phyloP scores from a whole-genome alignment of 2,113 vertebrate species.

The Stegastes partitus region DNA sequence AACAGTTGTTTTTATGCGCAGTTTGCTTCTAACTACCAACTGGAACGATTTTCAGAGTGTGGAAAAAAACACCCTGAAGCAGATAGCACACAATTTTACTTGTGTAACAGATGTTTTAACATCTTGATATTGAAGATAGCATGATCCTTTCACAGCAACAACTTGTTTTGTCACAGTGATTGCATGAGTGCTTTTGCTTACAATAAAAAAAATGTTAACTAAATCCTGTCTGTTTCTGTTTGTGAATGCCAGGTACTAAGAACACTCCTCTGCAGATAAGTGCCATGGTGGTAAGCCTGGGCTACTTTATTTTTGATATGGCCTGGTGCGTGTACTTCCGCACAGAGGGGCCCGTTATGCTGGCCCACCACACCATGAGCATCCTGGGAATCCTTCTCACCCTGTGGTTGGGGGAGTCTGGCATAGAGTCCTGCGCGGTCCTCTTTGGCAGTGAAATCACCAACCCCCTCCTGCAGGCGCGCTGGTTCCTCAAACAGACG shows the following conservation, averaged over 20 bases:
- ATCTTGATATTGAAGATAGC: no score
- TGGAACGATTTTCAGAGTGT: no score
- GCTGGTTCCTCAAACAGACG: slow-evolving; percentile 95
- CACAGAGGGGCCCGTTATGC: slow-evolving; percentile 93
- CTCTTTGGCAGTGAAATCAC: slow-evolving; percentile 97
- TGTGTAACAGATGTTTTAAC: no score
- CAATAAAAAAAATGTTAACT: not conserved
- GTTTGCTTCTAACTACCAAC: not conserved
- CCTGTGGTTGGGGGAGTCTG: slow-evolving; percentile 92
- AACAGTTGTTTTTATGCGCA: not conserved
- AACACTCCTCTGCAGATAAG: slow-evolving; percentile 93
- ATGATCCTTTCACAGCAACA: no score
- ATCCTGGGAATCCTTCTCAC: slow-evolving; percentile 93
- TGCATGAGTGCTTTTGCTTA: not conserved
- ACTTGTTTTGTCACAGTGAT: not conserved
- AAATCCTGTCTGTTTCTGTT: slow-evolving; percentile 25
- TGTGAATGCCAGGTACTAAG: slow-evolving; percentile 85
- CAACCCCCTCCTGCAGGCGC: slow-evolving; percentile 94
- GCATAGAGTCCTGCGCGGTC: slow-evolving; percentile 91
- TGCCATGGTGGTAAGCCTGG: slow-evolving; percentile 91
- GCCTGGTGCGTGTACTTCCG: slow-evolving; percentile 95
- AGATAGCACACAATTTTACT: no score
- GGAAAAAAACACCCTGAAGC: no score
- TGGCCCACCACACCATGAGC: slow-evolving; percentile 95
- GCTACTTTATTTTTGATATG: slow-evolving; percentile 97